Conservation (phyloP, 2,113 vertebrate species). For the Phaethon lepturus region DNA sequence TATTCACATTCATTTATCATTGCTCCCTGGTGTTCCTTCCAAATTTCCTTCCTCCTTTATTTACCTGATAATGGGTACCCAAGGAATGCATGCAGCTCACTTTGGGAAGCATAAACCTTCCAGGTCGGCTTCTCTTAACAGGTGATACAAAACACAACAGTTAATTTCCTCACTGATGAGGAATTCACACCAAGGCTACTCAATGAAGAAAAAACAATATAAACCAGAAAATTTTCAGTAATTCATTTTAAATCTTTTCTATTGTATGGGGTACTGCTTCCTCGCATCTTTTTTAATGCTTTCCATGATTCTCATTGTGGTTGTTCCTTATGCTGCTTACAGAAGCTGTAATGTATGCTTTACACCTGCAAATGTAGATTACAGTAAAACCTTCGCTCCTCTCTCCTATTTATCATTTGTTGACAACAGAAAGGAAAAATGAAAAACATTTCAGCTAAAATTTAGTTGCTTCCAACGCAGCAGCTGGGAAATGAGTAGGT, state of each 20-base stretch:
- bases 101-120: background rate
- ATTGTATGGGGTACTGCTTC: background rate
- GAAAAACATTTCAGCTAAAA: background rate
- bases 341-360: background rate
- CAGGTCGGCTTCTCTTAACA: background rate
- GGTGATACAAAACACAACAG: background rate
- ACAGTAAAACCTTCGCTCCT: background rate
- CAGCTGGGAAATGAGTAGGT: background rate
- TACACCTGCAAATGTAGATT: background rate
- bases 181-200: background rate
- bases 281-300: background rate
- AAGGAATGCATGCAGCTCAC: background rate
- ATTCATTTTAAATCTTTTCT: background rate
- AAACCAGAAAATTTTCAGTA: background rate
- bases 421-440: conserved; percentile 1
- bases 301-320: background rate
- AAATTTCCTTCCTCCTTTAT: background rate
- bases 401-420: background rate
- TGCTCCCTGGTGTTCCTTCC: background rate
- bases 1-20: background rate
- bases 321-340: background rate
- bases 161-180: background rate
- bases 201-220: background rate
- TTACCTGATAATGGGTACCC: background rate
- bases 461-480: background rate